Conservation (phyloP, 2,797 vertebrate species). For the Sparus aurata region DNA sequence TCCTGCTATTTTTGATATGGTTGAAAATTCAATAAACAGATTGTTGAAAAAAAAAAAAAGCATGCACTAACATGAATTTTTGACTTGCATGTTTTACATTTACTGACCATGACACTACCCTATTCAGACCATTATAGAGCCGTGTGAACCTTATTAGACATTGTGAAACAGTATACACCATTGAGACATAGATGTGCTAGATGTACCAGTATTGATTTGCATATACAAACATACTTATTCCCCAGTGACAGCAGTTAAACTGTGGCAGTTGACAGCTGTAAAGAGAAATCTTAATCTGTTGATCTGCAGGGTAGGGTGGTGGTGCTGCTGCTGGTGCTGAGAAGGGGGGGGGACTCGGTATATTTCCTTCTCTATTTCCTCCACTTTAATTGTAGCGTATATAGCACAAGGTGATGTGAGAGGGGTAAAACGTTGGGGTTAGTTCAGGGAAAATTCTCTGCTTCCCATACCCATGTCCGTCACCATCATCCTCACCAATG, state of each 20-base stretch:
- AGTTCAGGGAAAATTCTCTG: conserved; percentile 55
- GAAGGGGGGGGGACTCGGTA: not conserved
- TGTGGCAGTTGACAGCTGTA: conserved; percentile 68
- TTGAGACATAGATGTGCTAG: conserved; percentile 33
- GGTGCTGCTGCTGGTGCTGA: not conserved
- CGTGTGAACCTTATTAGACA: conserved; percentile 29
- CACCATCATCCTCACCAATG: conserved; percentile 1
- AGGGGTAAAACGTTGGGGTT: conserved; percentile 27
- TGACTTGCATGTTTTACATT: conserved; percentile 30
- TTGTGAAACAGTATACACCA: conserved; percentile 26
- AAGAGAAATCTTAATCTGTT: conserved; percentile 59
- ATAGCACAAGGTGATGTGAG: not conserved
- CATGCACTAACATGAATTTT: not conserved
- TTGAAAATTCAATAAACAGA: too few species aligned
- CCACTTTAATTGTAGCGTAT: conserved; percentile 43
- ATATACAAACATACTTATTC: conserved; percentile 67
- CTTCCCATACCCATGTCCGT: not conserved
- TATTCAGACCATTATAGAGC: not conserved
- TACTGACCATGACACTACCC: conserved; percentile 2
- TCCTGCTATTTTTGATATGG: too few species aligned
- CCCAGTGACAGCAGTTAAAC: conserved; percentile 57
- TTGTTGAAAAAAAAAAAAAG: too few species aligned
- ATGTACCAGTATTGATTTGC: conserved; percentile 62
- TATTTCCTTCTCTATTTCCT: conserved; percentile 19
- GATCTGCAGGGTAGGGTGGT: conserved; percentile 35